Base-by-base conservation (phyloP, 2,113 vertebrate genomes). In the Pitta sordida region DNA sequence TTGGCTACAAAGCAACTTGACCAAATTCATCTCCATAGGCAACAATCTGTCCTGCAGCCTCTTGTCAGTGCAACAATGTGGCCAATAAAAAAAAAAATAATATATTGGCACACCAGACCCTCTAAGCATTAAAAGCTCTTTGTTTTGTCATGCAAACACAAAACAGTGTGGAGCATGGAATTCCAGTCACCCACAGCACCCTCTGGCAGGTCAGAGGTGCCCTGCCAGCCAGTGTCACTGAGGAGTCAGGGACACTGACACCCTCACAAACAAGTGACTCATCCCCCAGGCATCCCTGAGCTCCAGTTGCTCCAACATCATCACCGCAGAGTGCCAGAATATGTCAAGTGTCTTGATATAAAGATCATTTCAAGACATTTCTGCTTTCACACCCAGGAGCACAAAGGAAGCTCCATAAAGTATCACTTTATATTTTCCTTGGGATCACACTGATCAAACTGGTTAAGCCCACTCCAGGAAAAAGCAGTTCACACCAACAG, bases 121-220 rank as follows among this genome's bases (percentile, higher is more conserved):
- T 30, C 9, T 15, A 29, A 55, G 41, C 18, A 46, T 24, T 10
- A 20, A 24, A 64, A 77, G 19, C 6, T 71, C 67, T 46, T 65
- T 36, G 24, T 13, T 84, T 69, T 56, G 21, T 6, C 2, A 1
- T 15, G 30, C 48, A 60, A 77, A 52, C 32, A 39, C 60, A 19
- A 14, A 5, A 36, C 34, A 30, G 3, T 18, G 41, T 17, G 32
- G 41, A 60, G 39, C n/a, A 4, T 19, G 16, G 26, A 19, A 23
- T 2, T 13, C n/a, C 7, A 22, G 23, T 6, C 17, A 6, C 41
- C 23, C 37, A 48, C 29, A 62, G 53, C 53, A 32, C 15, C 63
- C 52, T 6, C 2, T 16, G 53, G 68, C 82, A 52, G 12, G 11
- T 4, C 0, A 0, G 60, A n/a, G 53, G 2, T 10, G 15, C 32